Evolutionary conservation across 2,888 invertebrate species (phyloP).

Genomic region (Mongoloraphidia duomilia): DNA sequence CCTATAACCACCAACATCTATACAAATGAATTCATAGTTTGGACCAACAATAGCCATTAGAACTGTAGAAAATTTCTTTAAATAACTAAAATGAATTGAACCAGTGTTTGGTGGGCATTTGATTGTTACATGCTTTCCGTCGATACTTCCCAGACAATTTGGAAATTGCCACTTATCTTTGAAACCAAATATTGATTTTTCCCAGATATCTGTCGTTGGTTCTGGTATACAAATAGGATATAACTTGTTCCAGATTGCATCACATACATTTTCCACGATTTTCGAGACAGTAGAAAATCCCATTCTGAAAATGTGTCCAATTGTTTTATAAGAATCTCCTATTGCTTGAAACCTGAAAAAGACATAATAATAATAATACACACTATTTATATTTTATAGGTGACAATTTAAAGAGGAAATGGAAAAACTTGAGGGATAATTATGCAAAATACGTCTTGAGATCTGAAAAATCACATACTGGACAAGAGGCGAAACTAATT

Average conservation of each 20-base stretch:
- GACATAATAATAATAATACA: background rate
- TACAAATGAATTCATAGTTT: constrained; percentile 14
- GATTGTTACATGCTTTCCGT: constrained; percentile 8
- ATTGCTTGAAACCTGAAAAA: constrained; percentile 14
- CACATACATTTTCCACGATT: constrained; percentile 17
- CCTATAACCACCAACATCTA: constrained; percentile 16
- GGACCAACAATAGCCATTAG: constrained; percentile 12
- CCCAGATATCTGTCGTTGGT: constrained; percentile 12
- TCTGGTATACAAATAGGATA: constrained; percentile 14
- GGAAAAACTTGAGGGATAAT: no score
- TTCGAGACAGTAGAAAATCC: constrained; percentile 14
- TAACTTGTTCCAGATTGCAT: constrained; percentile 15
- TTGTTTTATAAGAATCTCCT: constrained; percentile 15
- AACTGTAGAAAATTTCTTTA: no score
- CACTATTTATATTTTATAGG: background rate
- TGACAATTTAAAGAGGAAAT: background rate
- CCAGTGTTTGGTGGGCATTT: constrained; percentile 7
- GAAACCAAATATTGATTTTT: constrained; percentile 10
- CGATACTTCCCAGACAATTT: constrained; percentile 2
- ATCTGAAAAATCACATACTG: no score
- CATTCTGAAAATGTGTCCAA: constrained; percentile 17
- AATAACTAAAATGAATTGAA: background rate
- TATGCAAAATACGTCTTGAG: no score
- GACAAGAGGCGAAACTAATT: background rate
- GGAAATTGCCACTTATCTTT: constrained; percentile 13